phyloP scores from a whole-genome alignment of 2,888 invertebrate genomes.

The Cantharis nigra region DNA sequence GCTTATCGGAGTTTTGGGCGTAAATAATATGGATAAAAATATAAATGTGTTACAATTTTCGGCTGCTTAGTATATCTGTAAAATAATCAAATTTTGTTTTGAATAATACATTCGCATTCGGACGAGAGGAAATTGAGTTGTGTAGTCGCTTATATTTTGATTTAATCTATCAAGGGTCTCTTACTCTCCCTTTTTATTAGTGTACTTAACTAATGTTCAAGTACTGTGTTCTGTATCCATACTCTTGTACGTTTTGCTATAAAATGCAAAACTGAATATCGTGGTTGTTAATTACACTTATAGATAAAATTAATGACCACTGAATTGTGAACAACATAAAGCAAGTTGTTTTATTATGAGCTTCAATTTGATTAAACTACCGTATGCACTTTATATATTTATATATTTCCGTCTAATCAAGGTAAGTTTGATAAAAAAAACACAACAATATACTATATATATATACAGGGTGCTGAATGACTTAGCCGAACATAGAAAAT shows the following conservation, averaged over 20 bases:
- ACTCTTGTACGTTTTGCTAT: background rate
- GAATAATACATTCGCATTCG: background rate
- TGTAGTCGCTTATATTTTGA: background rate
- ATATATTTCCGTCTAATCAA: no score
- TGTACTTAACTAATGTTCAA: background rate
- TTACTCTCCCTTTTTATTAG: background rate
- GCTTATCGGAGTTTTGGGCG: background rate
- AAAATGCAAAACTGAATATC: background rate
- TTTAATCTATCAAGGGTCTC: background rate
- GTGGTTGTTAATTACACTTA: background rate
- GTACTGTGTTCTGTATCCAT: background rate
- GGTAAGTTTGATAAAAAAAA: no score
- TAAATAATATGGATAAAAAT: background rate
- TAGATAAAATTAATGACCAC: background rate
- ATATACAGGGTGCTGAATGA: no score
- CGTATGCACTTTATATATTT: no score
- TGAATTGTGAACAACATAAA: background rate
- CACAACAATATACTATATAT: no score
- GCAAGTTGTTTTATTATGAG: no score
- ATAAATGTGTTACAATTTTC: background rate
- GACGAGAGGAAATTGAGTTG: background rate
- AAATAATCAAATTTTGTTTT: background rate
- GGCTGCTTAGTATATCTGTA: background rate
- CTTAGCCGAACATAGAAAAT: no score
- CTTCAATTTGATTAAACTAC: no score